Percentiles rank a stretch among this genome's conserved stretches.
phyloP scores from a whole-genome alignment of 2,797 vertebrate species.

The Chloroceryle amazona region DNA sequence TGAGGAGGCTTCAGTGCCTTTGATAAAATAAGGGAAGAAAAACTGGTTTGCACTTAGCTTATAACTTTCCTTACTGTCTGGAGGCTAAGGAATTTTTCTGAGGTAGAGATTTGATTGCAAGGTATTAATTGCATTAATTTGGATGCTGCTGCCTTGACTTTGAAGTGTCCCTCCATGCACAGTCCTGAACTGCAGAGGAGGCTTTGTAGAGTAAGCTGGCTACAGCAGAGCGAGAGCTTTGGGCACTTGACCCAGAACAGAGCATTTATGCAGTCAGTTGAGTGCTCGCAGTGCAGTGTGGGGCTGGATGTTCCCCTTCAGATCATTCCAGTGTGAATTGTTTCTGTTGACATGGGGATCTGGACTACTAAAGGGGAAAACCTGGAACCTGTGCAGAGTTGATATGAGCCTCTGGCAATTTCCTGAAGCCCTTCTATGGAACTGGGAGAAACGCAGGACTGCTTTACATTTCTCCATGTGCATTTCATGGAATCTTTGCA shows the following conservation, averaged over 20 bases:
- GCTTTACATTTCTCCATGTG: neutral
- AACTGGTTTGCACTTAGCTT: neutral
- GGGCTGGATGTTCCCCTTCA: neutral
- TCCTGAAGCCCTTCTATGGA: neutral
- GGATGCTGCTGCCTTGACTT: neutral
- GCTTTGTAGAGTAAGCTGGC: neutral
- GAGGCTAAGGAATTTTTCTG: neutral
- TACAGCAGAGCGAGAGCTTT: neutral
- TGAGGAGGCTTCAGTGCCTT: neutral
- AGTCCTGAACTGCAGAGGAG: neutral
- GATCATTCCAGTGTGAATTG: neutral
- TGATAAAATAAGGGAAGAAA: conserved; percentile 12
- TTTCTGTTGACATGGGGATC: neutral
- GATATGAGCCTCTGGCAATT: neutral
- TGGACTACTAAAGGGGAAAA: neutral
- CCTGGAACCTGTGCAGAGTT: neutral
- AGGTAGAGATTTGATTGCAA: neutral
- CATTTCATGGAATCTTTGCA: neutral
- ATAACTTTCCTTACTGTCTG: neutral
- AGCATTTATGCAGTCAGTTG: neutral
- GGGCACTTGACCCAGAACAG: neutral
- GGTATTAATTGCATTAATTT: neutral
- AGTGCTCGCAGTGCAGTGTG: neutral
- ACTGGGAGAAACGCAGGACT: neutral
- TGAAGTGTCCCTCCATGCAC: neutral